phyloP scores from a whole-genome alignment of 2,888 invertebrate genomes.

The Tetanocera ferruginea region DNA sequence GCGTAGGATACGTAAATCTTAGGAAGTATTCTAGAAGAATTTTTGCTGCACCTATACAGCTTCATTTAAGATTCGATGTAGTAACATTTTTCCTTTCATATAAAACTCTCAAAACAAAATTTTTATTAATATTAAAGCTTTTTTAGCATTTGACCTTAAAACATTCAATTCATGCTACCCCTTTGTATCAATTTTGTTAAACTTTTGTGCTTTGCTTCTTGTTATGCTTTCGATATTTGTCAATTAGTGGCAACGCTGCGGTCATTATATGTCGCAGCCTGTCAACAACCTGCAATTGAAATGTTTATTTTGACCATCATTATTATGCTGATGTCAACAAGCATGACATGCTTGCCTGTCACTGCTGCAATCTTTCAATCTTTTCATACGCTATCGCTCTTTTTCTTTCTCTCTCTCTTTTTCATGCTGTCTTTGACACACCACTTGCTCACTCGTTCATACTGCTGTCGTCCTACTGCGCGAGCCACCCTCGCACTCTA shows the following conservation, averaged over 20 bases:
- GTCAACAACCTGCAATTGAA: slow-evolving; percentile 24
- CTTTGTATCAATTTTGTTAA: not conserved
- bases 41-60: too few species aligned
- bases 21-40: too few species aligned
- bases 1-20: too few species aligned
- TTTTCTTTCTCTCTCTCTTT: not conserved
- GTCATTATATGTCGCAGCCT: slow-evolving; percentile 4
- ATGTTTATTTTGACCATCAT: slow-evolving; percentile 30
- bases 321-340: slow-evolving; percentile 15
- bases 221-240: not conserved
- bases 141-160: not conserved
- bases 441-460: not conserved
- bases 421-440: not conserved
- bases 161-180: too few species aligned
- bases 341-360: slow-evolving; percentile 4
- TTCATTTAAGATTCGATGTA: too few species aligned
- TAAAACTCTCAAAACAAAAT: too few species aligned
- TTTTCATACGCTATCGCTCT: not conserved
- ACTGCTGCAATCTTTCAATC: not conserved
- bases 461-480: not conserved
- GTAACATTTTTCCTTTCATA: too few species aligned
- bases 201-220: not conserved
- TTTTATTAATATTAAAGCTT: too few species aligned
- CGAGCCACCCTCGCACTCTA: not conserved
- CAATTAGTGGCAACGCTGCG: slow-evolving; percentile 5